Conservation (phyloP, 2,797 vertebrate genomes). For the Netta rufina region DNA sequence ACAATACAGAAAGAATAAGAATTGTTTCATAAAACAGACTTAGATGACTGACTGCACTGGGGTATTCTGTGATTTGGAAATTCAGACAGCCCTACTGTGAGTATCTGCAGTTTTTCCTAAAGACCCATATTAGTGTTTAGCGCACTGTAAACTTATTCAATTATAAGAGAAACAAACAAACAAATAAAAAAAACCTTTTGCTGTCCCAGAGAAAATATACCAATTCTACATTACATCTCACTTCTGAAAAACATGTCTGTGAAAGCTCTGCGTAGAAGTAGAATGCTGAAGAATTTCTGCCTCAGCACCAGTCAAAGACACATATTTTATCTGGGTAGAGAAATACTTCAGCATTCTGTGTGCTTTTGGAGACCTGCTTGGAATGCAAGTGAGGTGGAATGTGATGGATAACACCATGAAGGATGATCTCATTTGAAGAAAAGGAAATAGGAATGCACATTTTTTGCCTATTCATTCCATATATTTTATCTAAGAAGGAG, state of each 20-base stretch:
- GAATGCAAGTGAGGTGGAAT: neutral
- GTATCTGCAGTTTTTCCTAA: neutral
- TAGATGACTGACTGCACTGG: neutral
- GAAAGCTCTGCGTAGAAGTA: neutral
- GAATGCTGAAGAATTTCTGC: neutral
- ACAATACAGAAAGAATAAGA: neutral
- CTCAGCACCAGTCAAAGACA: neutral
- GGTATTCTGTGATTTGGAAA: neutral
- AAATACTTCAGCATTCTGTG: neutral
- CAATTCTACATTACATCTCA: neutral
- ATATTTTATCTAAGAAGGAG: neutral
- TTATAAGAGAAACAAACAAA: accelerated
- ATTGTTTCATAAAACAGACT: neutral
- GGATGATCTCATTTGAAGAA: neutral
- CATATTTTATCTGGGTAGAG: neutral
- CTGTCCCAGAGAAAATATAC: neutral
- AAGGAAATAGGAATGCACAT: neutral
- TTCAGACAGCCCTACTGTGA: neutral
- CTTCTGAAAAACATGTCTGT: neutral
- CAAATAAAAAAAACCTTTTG: too few species aligned
- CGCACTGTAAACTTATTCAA: neutral
- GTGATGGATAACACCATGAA: neutral
- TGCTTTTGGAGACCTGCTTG: neutral
- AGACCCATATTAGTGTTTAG: neutral
- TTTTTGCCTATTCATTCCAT: neutral